phyloP scores from a whole-genome alignment of 2,888 invertebrate genomes.

The Pandemis cinnamomeana region DNA sequence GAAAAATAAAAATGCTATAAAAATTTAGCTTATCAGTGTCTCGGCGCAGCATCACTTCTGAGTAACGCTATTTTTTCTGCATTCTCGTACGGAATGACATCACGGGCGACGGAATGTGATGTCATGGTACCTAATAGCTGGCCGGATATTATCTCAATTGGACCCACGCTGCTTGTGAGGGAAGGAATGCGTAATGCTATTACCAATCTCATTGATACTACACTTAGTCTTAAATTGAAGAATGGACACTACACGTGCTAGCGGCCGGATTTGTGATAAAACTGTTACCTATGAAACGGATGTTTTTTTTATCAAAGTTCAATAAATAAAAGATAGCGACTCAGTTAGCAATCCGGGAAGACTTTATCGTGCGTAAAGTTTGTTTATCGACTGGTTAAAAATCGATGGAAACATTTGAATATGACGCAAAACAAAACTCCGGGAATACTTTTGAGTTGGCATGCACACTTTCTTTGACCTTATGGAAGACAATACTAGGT shows the following conservation, averaged over 20 bases:
- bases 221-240: slow-evolving; percentile 17
- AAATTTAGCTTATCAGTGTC: not conserved
- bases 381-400: not conserved
- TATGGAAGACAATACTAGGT: no score
- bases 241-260: not conserved
- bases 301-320: slow-evolving; percentile 7
- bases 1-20: not conserved
- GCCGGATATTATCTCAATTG: slow-evolving; percentile 68
- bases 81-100: slow-evolving; percentile 52
- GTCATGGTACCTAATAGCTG: slow-evolving; percentile 54
- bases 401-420: no score
- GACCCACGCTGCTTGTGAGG: slow-evolving; percentile 44
- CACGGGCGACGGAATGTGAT: slow-evolving; percentile 57
- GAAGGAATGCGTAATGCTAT: slow-evolving; percentile 41
- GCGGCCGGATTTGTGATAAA: slow-evolving; percentile 13
- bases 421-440: no score
- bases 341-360: not conserved
- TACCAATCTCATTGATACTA: slow-evolving; percentile 37
- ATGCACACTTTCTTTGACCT: no score
- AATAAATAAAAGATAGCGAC: not conserved
- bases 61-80: slow-evolving; percentile 29
- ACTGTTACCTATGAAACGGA: slow-evolving; percentile 44
- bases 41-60: not conserved
- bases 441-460: no score
- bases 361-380: not conserved